Conservation (phyloP, 2,888 invertebrate species). For the Caenorhabditis sinica region DNA sequence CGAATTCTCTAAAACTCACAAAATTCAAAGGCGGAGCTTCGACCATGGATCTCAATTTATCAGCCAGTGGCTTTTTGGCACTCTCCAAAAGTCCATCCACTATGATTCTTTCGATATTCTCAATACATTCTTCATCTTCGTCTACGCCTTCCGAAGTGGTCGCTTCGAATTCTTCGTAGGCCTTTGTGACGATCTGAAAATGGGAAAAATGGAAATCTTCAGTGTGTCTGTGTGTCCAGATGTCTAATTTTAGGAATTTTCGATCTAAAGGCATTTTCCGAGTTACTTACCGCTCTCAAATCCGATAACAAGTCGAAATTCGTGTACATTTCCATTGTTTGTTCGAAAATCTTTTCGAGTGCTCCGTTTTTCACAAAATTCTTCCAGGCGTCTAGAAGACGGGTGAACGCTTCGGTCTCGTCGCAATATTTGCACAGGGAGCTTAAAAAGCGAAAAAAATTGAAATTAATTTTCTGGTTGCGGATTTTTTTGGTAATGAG, state of each 20-base stretch:
- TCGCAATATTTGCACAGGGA: slow-evolving; percentile 66
- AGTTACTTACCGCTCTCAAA: slow-evolving; percentile 47
- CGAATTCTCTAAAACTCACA: slow-evolving; percentile 9
- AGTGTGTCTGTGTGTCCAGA: too few species aligned
- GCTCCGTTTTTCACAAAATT: slow-evolving; percentile 58
- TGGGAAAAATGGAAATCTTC: too few species aligned
- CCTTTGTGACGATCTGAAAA: slow-evolving; percentile 42
- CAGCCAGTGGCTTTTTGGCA: slow-evolving; percentile 50
- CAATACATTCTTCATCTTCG: slow-evolving; percentile 57
- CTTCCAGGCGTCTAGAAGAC: slow-evolving; percentile 64
- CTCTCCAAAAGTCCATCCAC: slow-evolving; percentile 57
- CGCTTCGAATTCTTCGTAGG: slow-evolving; percentile 32
- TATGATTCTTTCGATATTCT: slow-evolving; percentile 58
- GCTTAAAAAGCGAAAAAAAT: slow-evolving; percentile 10
- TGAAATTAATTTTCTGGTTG: too few species aligned
- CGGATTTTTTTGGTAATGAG: too few species aligned
- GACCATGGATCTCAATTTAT: slow-evolving; percentile 52
- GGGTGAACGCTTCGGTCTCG: slow-evolving; percentile 51
- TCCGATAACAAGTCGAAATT: slow-evolving; percentile 55
- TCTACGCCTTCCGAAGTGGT: slow-evolving; percentile 6
- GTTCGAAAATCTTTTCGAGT: slow-evolving; percentile 41
- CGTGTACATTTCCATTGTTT: slow-evolving; percentile 37
- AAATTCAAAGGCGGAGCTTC: slow-evolving; percentile 65
- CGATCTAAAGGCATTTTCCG: not conserved
- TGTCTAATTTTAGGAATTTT: slow-evolving; percentile 15